phyloP scores from a whole-genome alignment of 1,140 invertebrate species.

The Uloborus diversus region DNA sequence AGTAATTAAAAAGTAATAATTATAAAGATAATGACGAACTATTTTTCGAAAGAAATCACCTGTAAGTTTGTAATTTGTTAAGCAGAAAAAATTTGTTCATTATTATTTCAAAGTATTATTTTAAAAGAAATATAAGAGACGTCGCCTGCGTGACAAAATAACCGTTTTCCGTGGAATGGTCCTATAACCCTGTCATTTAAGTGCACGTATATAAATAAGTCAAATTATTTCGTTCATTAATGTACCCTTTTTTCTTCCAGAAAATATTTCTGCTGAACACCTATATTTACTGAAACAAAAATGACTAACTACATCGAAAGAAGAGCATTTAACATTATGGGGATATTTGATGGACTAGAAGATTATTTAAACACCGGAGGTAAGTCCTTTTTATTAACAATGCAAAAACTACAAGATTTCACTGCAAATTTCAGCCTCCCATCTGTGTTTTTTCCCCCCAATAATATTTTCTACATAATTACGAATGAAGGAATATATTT shows the following conservation, averaged over 20 bases:
- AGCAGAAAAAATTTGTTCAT: too few relatives aligned
- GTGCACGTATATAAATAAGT: background rate
- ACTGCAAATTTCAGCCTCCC: too few relatives aligned
- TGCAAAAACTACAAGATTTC: too few relatives aligned
- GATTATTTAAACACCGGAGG: conserved; percentile 43
- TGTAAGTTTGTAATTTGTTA: too few relatives aligned
- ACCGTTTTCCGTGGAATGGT: too few relatives aligned
- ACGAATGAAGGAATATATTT: too few relatives aligned
- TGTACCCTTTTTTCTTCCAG: background rate
- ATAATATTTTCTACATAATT: too few relatives aligned
- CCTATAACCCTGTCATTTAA: background rate
- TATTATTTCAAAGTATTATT: too few relatives aligned
- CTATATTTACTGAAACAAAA: background rate
- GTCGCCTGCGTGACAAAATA: too few relatives aligned
- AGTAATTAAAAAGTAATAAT: background rate
- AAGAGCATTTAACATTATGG: conserved; percentile 34
- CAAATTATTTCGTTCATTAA: background rate
- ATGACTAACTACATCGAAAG: conserved; percentile 39
- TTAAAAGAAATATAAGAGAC: too few relatives aligned
- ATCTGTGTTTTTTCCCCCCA: too few relatives aligned
- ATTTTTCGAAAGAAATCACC: background rate
- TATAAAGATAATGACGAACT: background rate
- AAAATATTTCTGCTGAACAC: background rate
- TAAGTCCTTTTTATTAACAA: background rate
- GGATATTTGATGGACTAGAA: conserved; percentile 37